Percentiles rank a stretch among this genome's conserved stretches.
These are phyloP conservation scores for Caenorhabditis afra DNA, from an alignment of 2,888 invertebrate genomes.

Conservation along the genomic window DNA sequence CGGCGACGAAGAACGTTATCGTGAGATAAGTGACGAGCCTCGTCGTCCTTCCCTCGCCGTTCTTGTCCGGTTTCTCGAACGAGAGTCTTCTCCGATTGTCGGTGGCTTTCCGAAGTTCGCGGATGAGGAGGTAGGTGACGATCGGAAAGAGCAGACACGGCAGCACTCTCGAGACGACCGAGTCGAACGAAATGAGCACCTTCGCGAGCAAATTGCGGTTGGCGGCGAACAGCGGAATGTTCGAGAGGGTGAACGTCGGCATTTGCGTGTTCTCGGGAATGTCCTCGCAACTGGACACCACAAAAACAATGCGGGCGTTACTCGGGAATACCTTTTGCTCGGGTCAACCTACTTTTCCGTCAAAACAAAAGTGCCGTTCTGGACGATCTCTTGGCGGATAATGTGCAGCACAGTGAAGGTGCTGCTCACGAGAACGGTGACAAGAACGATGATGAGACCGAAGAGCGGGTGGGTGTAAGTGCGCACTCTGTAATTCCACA, in stretches of 20 bases:
- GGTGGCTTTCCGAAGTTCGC: conserved; percentile 12
- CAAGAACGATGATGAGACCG: not conserved
- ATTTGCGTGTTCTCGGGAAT: not conserved
- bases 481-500: not conserved
- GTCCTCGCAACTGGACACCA: not conserved
- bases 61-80: not conserved
- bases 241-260: not conserved
- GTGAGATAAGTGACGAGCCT: conserved; percentile 21
- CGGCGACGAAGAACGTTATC: conserved; percentile 24
- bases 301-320: no score
- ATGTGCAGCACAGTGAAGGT: conserved; percentile 8
- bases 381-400: conserved; percentile 6
- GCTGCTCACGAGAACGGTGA: not conserved
- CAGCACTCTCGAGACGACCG: conserved; percentile 3
- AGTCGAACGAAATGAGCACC: conserved; percentile 9
- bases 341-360: not conserved
- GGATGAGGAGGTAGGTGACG: conserved; percentile 16
- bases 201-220: conserved; percentile 7
- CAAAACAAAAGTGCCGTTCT: not conserved
- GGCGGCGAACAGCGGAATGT: not conserved
- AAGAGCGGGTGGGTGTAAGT: conserved; percentile 7
- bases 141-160: conserved; percentile 19
- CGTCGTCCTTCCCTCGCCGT: conserved; percentile 1
- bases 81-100: not conserved
- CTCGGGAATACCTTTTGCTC: no score